Conservation (phyloP, 2,888 invertebrate genomes). For the Nematopogon swammerdamellus region DNA sequence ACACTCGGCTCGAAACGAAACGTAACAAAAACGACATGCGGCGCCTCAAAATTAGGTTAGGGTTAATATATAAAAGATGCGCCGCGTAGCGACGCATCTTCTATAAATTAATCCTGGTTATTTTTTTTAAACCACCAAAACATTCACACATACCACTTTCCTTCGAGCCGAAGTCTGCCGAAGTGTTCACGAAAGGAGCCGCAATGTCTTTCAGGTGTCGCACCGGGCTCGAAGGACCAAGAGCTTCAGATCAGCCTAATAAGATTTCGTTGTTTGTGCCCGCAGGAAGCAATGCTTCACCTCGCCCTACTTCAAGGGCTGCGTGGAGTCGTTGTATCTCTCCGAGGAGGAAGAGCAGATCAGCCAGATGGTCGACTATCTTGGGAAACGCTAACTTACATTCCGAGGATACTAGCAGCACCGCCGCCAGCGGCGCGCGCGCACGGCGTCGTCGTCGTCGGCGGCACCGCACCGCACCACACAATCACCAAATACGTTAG, state of each 20-base stretch:
- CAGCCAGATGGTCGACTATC: conserved; percentile 76
- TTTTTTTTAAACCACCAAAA: too few species aligned
- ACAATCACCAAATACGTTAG: conserved; percentile 12
- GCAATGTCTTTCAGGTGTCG: too few species aligned
- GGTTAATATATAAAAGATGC: too few species aligned
- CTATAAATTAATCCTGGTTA: too few species aligned
- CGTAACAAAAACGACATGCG: too few species aligned
- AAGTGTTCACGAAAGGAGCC: too few species aligned
- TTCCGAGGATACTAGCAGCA: conserved; percentile 15
- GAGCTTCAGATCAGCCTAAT: too few species aligned
- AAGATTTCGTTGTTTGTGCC: conserved; percentile 23
- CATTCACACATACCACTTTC: too few species aligned
- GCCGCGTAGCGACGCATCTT: too few species aligned
- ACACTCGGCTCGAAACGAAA: too few species aligned
- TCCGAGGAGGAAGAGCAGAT: conserved; percentile 74
- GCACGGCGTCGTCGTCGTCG: neutral
- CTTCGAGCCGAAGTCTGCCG: too few species aligned
- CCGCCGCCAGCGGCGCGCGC: neutral
- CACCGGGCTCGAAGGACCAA: conserved; percentile 3
- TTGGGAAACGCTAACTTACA: conserved; percentile 59
- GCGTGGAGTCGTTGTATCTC: conserved; percentile 75
- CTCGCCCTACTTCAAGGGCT: conserved; percentile 77
- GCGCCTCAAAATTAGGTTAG: too few species aligned
- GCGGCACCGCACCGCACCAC: neutral
- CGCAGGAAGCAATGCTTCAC: conserved; percentile 76